These are phyloP conservation scores for Macrochelys suwanniensis DNA, from an alignment of 2,797 vertebrate genomes.

Conservation along the genomic window DNA sequence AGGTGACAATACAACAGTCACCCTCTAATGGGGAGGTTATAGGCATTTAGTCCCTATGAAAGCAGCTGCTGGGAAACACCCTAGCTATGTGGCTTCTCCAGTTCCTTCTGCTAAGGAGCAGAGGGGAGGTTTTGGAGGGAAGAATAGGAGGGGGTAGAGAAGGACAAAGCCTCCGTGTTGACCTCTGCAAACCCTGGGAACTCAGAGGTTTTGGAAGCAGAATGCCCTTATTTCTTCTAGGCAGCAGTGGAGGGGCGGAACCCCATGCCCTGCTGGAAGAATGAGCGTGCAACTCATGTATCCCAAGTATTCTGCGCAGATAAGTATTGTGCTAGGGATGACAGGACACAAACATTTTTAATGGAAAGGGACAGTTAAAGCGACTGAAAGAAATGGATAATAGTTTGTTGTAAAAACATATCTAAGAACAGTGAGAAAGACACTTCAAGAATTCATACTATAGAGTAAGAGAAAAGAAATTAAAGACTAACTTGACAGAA, in stretches of 20 bases:
- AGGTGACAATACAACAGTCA: not conserved
- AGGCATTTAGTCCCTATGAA: not conserved
- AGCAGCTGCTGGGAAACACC: not conserved
- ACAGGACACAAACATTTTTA: not conserved
- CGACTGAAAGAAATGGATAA: not conserved
- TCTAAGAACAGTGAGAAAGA: not conserved
- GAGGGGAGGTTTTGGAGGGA: not conserved
- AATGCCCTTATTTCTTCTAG: not conserved
- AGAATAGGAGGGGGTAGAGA: not conserved
- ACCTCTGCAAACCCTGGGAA: not conserved
- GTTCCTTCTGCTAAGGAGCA: not conserved
- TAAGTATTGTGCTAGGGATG: not conserved
- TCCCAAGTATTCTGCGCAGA: not conserved
- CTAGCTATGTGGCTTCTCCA: not conserved
- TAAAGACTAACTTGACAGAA: not conserved
- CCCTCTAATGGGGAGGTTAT: not conserved
- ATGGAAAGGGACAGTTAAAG: not conserved
- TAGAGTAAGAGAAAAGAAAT: not conserved
- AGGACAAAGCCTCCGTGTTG: not conserved
- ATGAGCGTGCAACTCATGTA: not conserved
- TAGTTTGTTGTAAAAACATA: not conserved
- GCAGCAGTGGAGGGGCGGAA: not conserved
- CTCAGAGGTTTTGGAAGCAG: not conserved
- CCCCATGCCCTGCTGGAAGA: not conserved
- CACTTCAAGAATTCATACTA: not conserved